Base-by-base conservation (phyloP, 1,140 invertebrate genomes). In the Vollenhovia emeryi region DNA sequence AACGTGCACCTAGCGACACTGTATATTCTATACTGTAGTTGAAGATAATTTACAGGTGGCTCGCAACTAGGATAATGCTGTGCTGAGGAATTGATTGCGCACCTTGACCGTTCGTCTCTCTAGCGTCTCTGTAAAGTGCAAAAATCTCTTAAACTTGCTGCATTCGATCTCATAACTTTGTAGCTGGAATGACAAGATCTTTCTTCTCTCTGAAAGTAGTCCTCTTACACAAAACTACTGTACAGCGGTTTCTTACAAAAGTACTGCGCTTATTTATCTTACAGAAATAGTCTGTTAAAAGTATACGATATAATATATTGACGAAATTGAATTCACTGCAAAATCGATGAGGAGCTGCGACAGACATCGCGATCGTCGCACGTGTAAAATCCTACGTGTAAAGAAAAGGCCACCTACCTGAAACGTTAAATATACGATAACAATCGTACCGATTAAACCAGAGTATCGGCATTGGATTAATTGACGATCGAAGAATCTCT, bases 21-120 rank as follows among this genome's bases (percentile, higher is more conserved):
- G 30, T 50, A 40, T 52, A 68, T 55, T 52, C 13, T 59, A 50
- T 57, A 57, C 8, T 71, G 78, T 73, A 82, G 66, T 40, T 60
- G 78, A 43, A 43, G 36, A 45, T 69, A 82, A 82, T 80, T 80
- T 57, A 80, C 62, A 80, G 78, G 50, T 57, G 78, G 66, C 71
- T 82, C 13, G 21, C 62, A 66, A 55, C 27, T 82, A 82, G 66
- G 11, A 57, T n/a, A 73, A 82, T 43, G 48, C 64, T 68, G 59
- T 76, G 13, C 66, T 36, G 36, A 82, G 3, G 50, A 71, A 80
- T 30, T 57, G 36, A 82, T 57, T 59, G 33, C 43, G 40, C 78
- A 73, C 11, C 40, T 73, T 43, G 36, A 57, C 71, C 76, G 36
- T 78, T 33, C 57, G 57, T 73, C 66, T 71, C 24, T 45, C 40